Percentiles rank a stretch among this genome's conserved stretches.
These are phyloP conservation scores for Platyscapa corneri DNA, from an alignment of 1,140 invertebrate genomes.

Conservation along the genomic window DNA sequence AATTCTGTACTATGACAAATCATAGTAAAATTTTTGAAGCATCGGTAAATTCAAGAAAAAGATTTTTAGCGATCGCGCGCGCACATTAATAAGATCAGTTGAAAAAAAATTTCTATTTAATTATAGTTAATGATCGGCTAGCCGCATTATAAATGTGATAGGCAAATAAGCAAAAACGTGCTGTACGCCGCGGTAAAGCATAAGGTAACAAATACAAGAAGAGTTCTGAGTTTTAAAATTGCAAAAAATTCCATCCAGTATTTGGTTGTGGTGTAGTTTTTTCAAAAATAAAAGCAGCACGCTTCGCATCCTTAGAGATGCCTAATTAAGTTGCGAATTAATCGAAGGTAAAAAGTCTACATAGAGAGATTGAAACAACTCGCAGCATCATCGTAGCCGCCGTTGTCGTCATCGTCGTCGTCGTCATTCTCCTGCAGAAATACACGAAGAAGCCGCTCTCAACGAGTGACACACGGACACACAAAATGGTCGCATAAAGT, in stretches of 20 bases:
- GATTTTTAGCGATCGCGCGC: no score
- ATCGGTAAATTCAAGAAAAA: no score
- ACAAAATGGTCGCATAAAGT: constrained; percentile 64
- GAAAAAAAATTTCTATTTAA: background rate
- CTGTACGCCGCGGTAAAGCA: background rate
- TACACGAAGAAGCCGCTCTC: background rate
- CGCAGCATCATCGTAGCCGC: background rate
- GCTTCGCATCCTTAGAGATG: background rate
- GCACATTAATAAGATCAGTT: background rate
- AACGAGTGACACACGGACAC: constrained; percentile 25
- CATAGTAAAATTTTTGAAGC: no score
- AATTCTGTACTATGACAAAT: no score
- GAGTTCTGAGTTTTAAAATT: background rate
- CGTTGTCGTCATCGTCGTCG: background rate
- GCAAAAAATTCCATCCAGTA: background rate
- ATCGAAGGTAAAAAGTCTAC: constrained; percentile 42
- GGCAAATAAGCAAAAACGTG: background rate
- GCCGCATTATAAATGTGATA: background rate
- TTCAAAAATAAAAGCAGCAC: background rate
- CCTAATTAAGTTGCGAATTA: constrained; percentile 46
- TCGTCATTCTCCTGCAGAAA: background rate
- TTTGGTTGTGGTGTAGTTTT: background rate
- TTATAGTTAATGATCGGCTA: background rate
- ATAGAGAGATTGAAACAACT: background rate
- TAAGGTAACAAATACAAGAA: background rate